Base-by-base conservation (phyloP, 2,888 invertebrate genomes). In the Siphlonurus alternatus region DNA sequence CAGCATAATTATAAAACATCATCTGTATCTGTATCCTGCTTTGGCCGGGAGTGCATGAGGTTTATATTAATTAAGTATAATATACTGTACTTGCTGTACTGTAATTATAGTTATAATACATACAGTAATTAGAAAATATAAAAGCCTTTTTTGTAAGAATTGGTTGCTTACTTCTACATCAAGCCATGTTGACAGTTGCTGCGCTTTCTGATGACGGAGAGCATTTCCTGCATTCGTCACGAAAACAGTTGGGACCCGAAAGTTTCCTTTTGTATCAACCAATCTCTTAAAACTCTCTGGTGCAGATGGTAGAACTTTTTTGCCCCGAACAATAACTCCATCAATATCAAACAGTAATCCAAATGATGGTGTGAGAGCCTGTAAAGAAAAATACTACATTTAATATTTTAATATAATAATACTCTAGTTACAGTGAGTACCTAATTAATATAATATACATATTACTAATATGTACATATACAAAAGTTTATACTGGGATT, bases 321-420 rank as follows among this genome's bases (percentile, higher is more conserved):
- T 77, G 1, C 84, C 85, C 62, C 84, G 74, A 1, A 82, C 80
- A 69, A 85, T 79, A 1, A 85, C 85, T 1, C 85, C 85, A 72
- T 85, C 85, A 67, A 85, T 84, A 71, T 85, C 85, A 70, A 85
- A 83, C 53, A 85, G 74, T 61, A 85, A 74, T n/a, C 84, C 85
- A 73, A 85, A 85, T 51, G 73, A 74, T 56, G 76, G 74, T 61
- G 73, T 60, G 18, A 59, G 59, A 63, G 24, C 54, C 67, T 67
- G 53, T 23, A 67, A 65, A 59, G 53, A 53, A 59, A 62, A 54
- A 38, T 38, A 38, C 15, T 38, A 38, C 38, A 38, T 38, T n/a
- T n/a, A n/a, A n/a, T n/a, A n/a, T n/a, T n/a, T n/a, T n/a, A n/a
- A n/a, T n/a, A n/a, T n/a, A n/a, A n/a, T n/a, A n/a, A n/a, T n/a